Percentiles rank a stretch among this genome's conserved stretches.
These are phyloP conservation scores for Dunckerocampus dactyliophorus DNA, from an alignment of 2,113 vertebrate species.

Conservation along the genomic window DNA sequence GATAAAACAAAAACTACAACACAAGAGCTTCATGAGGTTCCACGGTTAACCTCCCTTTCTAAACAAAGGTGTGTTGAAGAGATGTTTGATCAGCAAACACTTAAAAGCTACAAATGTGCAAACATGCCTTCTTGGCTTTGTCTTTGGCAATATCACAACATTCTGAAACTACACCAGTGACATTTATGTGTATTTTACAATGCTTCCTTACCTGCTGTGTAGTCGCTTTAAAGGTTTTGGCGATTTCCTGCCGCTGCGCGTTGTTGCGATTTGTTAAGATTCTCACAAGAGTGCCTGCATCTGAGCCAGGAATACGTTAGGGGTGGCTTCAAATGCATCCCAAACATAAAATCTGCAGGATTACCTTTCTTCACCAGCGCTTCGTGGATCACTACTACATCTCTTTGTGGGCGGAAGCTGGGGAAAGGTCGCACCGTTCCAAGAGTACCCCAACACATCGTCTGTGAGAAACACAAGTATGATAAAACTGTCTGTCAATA, in stretches of 20 bases:
- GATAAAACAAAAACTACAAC: not conserved
- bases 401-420: constrained; percentile 59
- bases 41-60: not conserved
- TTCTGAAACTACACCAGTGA: not conserved
- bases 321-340: not conserved
- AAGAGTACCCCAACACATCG: constrained; percentile 66
- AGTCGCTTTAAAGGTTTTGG: constrained; percentile 74
- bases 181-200: not conserved
- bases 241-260: constrained; percentile 80
- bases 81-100: constrained; percentile 50
- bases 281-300: constrained; percentile 76
- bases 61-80: constrained; percentile 53
- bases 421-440: constrained; percentile 64
- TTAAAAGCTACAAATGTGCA: constrained; percentile 11
- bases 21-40: not conserved
- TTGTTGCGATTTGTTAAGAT: constrained; percentile 84
- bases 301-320: constrained; percentile 37
- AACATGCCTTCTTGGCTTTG: constrained; percentile 7
- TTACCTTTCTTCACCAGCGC: constrained; percentile 67
- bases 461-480: not conserved
- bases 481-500: not conserved
- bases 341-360: not conserved
- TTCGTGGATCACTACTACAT: constrained; percentile 41
- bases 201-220: constrained; percentile 74
- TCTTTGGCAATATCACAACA: not conserved